Conservation (phyloP, 2,888 invertebrate species). For the Mellilla xanthometata region DNA sequence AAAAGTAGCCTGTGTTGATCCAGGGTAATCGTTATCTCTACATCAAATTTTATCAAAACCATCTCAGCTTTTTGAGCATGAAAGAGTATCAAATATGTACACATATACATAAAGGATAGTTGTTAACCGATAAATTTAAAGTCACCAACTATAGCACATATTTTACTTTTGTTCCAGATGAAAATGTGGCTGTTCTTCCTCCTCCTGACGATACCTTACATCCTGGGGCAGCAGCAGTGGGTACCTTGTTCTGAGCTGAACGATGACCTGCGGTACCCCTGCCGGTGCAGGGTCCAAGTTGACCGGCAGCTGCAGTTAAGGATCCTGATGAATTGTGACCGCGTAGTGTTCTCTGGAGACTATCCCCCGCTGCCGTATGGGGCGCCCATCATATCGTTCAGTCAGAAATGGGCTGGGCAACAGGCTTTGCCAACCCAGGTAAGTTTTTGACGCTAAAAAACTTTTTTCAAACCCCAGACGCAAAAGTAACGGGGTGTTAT, state of each 20-base stretch:
- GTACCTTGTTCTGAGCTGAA: slow-evolving; percentile 90
- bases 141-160: background rate
- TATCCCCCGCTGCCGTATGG: slow-evolving; percentile 89
- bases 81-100: too few species aligned
- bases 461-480: too few species aligned
- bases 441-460: slow-evolving; percentile 30
- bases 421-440: slow-evolving; percentile 91
- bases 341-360: slow-evolving; percentile 90
- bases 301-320: slow-evolving; percentile 71
- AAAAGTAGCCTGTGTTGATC: too few species aligned
- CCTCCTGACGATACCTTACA: slow-evolving; percentile 51
- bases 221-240: slow-evolving; percentile 76
- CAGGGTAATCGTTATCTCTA: too few species aligned
- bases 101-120: too few species aligned
- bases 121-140: too few species aligned
- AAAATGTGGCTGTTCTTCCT: slow-evolving; percentile 64
- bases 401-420: slow-evolving; percentile 90
- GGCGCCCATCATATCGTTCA: slow-evolving; percentile 90
- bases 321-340: slow-evolving; percentile 91
- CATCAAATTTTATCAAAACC: too few species aligned
- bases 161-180: slow-evolving; percentile 44
- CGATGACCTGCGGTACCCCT: slow-evolving; percentile 89
- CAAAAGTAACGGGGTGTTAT: too few species aligned
- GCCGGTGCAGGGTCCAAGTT: slow-evolving; percentile 81
- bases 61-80: too few species aligned